phyloP scores from a whole-genome alignment of 2,797 vertebrate genomes.

The Dendrocincla fuliginosa region DNA sequence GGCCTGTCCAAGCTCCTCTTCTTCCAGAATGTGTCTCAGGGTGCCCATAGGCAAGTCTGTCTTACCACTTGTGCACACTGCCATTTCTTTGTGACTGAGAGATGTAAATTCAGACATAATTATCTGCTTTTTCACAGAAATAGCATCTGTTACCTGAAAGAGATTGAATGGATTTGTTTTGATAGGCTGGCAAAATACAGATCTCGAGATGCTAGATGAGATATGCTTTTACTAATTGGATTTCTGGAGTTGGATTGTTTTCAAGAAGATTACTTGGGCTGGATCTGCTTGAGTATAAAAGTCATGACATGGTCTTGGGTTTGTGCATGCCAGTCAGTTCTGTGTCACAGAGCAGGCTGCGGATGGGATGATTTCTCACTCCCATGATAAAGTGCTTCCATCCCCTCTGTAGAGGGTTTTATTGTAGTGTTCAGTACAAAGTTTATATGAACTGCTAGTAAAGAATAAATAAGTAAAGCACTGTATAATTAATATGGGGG shows the following conservation, averaged over 20 bases:
- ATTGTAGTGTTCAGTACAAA: neutral
- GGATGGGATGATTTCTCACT: constrained; percentile 5
- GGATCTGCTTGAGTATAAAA: neutral
- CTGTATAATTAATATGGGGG: neutral
- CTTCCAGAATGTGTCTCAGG: neutral
- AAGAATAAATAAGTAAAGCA: constrained; percentile 37
- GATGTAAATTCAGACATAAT: neutral
- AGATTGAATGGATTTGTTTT: neutral
- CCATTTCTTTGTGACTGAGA: neutral
- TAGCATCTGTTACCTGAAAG: neutral
- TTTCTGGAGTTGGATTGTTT: neutral
- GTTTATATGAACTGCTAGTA: constrained; percentile 55
- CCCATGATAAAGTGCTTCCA: neutral
- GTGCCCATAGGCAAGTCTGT: neutral
- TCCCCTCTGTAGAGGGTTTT: neutral
- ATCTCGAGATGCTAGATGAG: neutral
- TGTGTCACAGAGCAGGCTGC: neutral
- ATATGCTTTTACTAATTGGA: neutral
- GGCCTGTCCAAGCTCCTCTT: neutral
- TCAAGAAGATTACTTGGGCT: neutral
- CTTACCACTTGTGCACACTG: neutral
- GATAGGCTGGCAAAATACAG: neutral
- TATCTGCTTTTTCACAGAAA: neutral
- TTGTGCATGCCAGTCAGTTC: neutral
- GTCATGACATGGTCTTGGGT: neutral